A percentile compares a stretch with the other conserved stretches of the same genome.
Evolutionary conservation across 2,797 vertebrate genomes (phyloP).

Genomic region (Chaetophractus vellerosus): DNA sequence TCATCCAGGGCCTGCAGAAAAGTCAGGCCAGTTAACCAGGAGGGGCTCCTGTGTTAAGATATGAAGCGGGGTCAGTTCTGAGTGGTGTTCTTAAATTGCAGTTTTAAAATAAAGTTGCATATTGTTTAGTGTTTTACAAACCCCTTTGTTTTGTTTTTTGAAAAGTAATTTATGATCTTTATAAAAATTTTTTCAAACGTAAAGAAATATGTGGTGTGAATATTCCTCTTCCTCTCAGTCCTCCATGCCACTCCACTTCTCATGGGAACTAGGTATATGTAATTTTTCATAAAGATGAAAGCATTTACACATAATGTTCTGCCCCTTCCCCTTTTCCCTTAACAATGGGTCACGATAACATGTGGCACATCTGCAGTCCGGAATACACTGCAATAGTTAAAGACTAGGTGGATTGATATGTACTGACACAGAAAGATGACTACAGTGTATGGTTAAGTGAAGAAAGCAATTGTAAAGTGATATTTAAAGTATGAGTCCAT

Average conservation of each 20-base stretch:
- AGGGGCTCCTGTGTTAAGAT: neutral
- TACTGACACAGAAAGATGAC: neutral
- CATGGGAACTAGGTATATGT: neutral
- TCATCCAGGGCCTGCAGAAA: neutral
- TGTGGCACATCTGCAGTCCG: neutral
- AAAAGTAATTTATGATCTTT: conserved; percentile 53
- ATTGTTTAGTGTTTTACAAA: conserved; percentile 39
- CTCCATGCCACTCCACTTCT: neutral
- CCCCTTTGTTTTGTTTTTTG: neutral
- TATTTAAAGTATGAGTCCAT: neutral
- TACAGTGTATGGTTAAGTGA: neutral
- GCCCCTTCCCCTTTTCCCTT: neutral
- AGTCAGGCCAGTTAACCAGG: neutral
- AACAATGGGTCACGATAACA: neutral
- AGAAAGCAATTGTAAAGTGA: neutral
- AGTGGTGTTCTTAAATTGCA: neutral
- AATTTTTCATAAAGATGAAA: conserved; percentile 1
- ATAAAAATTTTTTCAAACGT: neutral
- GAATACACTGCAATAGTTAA: neutral
- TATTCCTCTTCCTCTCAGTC: neutral
- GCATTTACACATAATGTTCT: neutral
- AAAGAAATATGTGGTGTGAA: neutral
- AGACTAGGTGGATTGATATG: neutral
- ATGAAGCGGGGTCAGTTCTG: neutral
- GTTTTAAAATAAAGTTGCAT: neutral